Evolutionary conservation across 2,888 invertebrate species (phyloP).

Genomic region (Xiphydria camelus): DNA sequence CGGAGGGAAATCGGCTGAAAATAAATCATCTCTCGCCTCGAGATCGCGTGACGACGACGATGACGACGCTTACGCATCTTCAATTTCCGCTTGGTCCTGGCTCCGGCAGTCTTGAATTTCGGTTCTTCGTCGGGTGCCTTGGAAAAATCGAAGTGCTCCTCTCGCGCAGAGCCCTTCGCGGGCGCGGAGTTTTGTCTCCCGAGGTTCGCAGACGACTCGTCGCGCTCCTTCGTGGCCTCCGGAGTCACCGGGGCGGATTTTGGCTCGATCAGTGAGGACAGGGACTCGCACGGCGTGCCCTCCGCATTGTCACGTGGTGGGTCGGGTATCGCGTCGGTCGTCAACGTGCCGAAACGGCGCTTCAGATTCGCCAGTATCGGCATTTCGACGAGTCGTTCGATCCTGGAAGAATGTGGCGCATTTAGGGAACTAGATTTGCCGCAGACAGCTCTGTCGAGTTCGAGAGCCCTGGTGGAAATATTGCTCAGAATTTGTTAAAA

Average conservation of each 20-base stretch:
- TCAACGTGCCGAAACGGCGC: slow-evolving; percentile 59
- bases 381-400: slow-evolving; percentile 28
- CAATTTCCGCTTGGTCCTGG: slow-evolving; percentile 9
- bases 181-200: slow-evolving; percentile 6
- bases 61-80: slow-evolving; percentile 5
- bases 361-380: slow-evolving; percentile 43
- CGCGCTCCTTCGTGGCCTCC: not conserved
- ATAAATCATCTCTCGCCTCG: too few species aligned
- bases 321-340: slow-evolving; percentile 61
- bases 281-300: slow-evolving; percentile 25
- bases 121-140: not conserved
- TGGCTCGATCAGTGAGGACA: slow-evolving; percentile 1
- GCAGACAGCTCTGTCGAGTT: too few species aligned
- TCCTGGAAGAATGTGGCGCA: not conserved
- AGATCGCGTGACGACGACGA: too few species aligned
- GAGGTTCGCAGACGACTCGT: not conserved
- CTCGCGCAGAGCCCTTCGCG: not conserved
- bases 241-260: slow-evolving; percentile 12
- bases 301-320: slow-evolving; percentile 54
- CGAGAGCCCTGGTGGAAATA: too few species aligned
- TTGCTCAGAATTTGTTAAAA: too few species aligned
- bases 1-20: too few species aligned
- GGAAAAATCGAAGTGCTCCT: slow-evolving; percentile 1
- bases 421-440: too few species aligned
- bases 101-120: slow-evolving; percentile 8